Evolutionary conservation across 2,888 invertebrate species (phyloP).

Genomic region (Philopedon plagiatum): DNA sequence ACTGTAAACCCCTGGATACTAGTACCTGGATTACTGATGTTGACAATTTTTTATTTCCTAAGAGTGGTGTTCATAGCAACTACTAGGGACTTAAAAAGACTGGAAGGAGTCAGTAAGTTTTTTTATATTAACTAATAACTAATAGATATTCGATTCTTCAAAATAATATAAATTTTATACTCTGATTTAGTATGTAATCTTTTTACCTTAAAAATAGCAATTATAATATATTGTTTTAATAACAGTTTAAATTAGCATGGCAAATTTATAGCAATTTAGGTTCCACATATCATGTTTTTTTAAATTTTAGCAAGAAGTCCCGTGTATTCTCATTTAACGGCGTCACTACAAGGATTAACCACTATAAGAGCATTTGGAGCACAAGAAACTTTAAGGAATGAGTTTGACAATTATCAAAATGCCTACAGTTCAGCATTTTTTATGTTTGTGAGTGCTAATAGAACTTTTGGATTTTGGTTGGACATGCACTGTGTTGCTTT

Average conservation of each 20-base stretch:
- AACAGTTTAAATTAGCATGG: too few species aligned
- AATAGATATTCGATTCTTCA: too few species aligned
- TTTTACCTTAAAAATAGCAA: too few species aligned
- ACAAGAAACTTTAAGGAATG: slow-evolving; percentile 73
- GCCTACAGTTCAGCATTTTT: slow-evolving; percentile 82
- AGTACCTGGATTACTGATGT: slow-evolving; percentile 77
- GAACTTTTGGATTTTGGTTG: slow-evolving; percentile 80
- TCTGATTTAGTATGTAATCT: too few species aligned
- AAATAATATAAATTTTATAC: too few species aligned
- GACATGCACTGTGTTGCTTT: slow-evolving; percentile 79
- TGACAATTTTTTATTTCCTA: slow-evolving; percentile 76
- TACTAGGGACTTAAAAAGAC: slow-evolving; percentile 80
- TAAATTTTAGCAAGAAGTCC: slow-evolving; percentile 79
- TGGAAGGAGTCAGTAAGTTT: slow-evolving; percentile 79
- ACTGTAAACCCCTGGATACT: slow-evolving; percentile 80
- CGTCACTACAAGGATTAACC: slow-evolving; percentile 81
- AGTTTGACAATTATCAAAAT: slow-evolving; percentile 76
- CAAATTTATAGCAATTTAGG: too few species aligned
- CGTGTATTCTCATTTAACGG: slow-evolving; percentile 81
- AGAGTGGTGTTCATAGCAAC: slow-evolving; percentile 80
- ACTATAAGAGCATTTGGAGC: slow-evolving; percentile 82
- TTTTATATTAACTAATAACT: too few species aligned
- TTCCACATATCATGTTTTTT: too few species aligned
- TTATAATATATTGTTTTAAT: too few species aligned
- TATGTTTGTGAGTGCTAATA: slow-evolving; percentile 74